Evolutionary conservation across 2,888 invertebrate genomes (phyloP), one percentile per base, ranked within the genome.

Genomic region (Aphidoletes aphidimyza): DNA sequence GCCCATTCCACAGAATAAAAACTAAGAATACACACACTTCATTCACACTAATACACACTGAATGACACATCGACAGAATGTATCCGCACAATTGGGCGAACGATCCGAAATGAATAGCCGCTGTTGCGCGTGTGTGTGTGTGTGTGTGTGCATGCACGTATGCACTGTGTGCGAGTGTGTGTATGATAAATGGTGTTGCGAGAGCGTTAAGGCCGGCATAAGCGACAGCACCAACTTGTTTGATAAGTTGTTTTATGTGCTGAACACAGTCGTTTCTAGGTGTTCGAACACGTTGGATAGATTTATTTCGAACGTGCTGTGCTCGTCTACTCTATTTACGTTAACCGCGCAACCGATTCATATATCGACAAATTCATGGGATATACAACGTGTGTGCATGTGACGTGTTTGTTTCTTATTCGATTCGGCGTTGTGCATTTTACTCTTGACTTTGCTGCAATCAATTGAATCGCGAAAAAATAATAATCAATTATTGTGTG

Each of bases 231-330:
- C 26, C 69, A 78, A 59, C 54, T 84, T 78, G 78, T 69, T 59
- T 78, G 84, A 84, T 30, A 69, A 59, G 84, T 84, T 47, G 83
- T 83, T 83, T 30, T 42, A 42, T 42, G 22, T 42, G 78, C 26
- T 42, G 84, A 85, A 85, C 85, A 85, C 85, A 86, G 86, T 86
- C 86, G 85, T 49, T 85, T 85, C 86, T 86, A 84, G 86, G 86
- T 86, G 86, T 85, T 86, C 85, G 84, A 85, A 85, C 85, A 85
- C 86, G 85, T 86, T 86, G 85, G 86, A 85, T 85, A 84, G 85
- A 42, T 83, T 45, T n/a, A 22, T 17, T 83, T 83, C 83, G 83
- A 42, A 42, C 83, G 45, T 83, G 39, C 36, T n/a, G 37, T 81
- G 6, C 81, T n/a, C n/a, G n/a, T n/a, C n/a, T n/a, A n/a, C n/a